These are phyloP conservation scores for Phalacrocorax brasilianus DNA, from an alignment of 2,113 vertebrate species.

Conservation along the genomic window DNA sequence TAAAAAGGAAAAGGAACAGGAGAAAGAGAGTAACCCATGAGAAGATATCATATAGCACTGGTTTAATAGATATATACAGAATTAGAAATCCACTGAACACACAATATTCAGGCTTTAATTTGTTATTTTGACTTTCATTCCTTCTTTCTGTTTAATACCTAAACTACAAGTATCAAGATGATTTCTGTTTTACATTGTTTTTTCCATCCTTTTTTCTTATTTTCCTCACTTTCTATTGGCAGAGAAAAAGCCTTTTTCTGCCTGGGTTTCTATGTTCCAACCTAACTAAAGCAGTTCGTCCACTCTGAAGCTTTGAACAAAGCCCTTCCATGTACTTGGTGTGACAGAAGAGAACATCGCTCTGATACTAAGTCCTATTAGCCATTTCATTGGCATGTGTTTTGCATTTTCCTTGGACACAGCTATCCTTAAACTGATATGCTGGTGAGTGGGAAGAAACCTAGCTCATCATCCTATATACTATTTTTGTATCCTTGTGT, in stretches of 20 bases:
- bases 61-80: conserved; percentile 54
- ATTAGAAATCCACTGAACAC: conserved; percentile 38
- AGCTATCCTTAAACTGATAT: neutral
- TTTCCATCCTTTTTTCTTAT: neutral
- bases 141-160: neutral
- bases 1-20: neutral
- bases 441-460: neutral
- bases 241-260: neutral
- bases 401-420: neutral
- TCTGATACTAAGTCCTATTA: neutral
- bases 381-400: neutral
- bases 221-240: neutral
- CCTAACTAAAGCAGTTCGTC: neutral
- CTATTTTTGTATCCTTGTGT: neutral
- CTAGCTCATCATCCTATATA: neutral
- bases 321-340: neutral
- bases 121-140: conserved; percentile 21
- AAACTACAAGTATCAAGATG: neutral
- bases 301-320: neutral
- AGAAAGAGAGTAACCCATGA: conserved; percentile 13
- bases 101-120: neutral
- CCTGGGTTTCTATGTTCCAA: neutral
- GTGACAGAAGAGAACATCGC: conserved; percentile 3
- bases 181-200: neutral
- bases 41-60: conserved; percentile 35